phyloP scores from a whole-genome alignment of 1,140 invertebrate species.

The Ceratosolen solmsi region DNA sequence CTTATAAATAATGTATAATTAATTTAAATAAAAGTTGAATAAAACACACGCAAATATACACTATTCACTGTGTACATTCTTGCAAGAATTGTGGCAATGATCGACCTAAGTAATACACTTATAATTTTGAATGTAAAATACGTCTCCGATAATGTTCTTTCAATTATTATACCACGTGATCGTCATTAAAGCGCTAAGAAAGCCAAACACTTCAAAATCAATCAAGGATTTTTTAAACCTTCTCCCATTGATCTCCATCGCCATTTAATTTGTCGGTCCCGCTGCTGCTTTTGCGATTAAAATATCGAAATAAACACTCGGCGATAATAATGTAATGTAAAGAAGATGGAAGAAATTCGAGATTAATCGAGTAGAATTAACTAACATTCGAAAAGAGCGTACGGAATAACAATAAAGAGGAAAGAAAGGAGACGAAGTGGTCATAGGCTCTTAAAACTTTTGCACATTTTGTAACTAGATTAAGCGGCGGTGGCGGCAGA shows the following conservation, averaged over 20 bases:
- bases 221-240: too few species aligned
- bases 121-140: too few species aligned
- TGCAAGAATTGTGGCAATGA: not conserved
- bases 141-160: too few species aligned
- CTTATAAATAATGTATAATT: not conserved
- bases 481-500: not conserved
- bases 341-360: not conserved
- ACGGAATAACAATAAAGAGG: not conserved
- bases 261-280: too few species aligned
- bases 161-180: too few species aligned
- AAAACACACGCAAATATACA: too few species aligned
- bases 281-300: too few species aligned
- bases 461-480: constrained; percentile 39
- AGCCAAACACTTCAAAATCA: too few species aligned
- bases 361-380: not conserved
- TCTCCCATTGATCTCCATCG: too few species aligned
- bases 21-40: not conserved
- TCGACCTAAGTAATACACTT: not conserved
- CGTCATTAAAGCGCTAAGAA: too few species aligned
- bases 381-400: not conserved
- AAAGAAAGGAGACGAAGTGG: too few species aligned
- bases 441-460: not conserved
- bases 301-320: not conserved
- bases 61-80: constrained; percentile 15
- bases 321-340: not conserved